These are phyloP conservation scores for Cnemophilus loriae DNA, from an alignment of 2,113 vertebrate genomes.

Conservation along the genomic window DNA sequence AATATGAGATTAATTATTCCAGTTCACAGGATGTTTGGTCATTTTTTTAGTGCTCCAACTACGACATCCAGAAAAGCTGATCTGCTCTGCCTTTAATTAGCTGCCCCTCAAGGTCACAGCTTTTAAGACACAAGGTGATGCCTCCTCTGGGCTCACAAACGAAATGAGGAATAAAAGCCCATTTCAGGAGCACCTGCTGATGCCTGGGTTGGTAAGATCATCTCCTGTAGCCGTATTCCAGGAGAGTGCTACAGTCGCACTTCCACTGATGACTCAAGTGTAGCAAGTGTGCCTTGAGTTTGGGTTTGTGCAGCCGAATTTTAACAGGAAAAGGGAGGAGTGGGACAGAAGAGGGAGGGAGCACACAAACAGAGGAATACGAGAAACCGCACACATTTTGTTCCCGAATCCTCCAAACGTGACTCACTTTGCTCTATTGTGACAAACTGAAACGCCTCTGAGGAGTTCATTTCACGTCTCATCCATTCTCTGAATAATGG, in stretches of 20 bases:
- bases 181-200: background rate
- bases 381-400: background rate
- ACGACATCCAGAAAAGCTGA: background rate
- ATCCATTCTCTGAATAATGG: constrained; percentile 72
- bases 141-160: background rate
- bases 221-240: background rate
- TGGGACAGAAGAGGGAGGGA: background rate
- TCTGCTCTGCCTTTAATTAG: background rate
- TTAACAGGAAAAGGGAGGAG: background rate
- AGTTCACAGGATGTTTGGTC: background rate
- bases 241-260: background rate
- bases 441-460: constrained; percentile 67
- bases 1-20: constrained; percentile 39
- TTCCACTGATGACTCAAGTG: background rate
- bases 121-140: background rate
- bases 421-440: constrained; percentile 64
- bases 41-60: background rate
- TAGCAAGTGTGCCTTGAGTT: background rate
- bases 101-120: background rate
- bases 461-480: constrained; percentile 73
- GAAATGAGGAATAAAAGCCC: background rate
- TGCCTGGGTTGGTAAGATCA: fast-evolving
- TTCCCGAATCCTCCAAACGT: constrained; percentile 35
- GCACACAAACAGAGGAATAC: background rate
- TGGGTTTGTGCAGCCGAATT: background rate